Evolutionary conservation across 2,888 invertebrate genomes (phyloP), one percentile per base, ranked within the genome.

Genomic region (Nomada flava): DNA sequence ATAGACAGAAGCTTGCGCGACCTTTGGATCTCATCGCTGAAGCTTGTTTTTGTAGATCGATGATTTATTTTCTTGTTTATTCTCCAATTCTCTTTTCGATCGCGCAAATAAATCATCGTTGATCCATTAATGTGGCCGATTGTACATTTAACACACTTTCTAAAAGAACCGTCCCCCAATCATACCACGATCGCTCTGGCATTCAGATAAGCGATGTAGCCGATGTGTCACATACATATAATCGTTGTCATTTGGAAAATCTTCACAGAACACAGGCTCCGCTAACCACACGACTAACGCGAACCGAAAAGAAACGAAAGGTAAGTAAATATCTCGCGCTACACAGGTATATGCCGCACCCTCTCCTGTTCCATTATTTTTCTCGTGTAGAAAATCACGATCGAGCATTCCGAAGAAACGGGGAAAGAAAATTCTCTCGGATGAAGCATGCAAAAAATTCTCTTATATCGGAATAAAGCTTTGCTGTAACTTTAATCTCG

Each of bases 141-240:
- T 72, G 73, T 78, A 86, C 82, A 59, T 67, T 64, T 68, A 73
- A 78, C 86, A 87, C 80, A 79, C 72, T 82, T 75, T 67, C 68
- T 72, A 76, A 47, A 60, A 62, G 76, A 85, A 78, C 85, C 76
- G 77, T 82, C 76, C 78, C 62, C 64, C 86, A 87, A 60, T 87
- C 87, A 87, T 73, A 86, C 80, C 84, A 86, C 84, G 88, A 87
- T 87, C 86, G 86, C 84, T 87, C 87, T 86, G 75, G 62, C 87
- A 87, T 36, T 83, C 87, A 82, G 65, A 63, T 86, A 87, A 87
- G 84, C 87, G 86, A 87, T 82, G 68, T 84, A 82, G 80, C 84
- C 86, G 86, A 86, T 82, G 86, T 86, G 86, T 87, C 87, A 82
- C 87, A 84, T 87, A 76, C 87, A 84, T 87, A 76, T 87, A 78